Percentiles rank a stretch among this genome's conserved stretches.
These are phyloP conservation scores for Chrysina gloriosa DNA, from an alignment of 2,888 invertebrate genomes.

Conservation along the genomic window DNA sequence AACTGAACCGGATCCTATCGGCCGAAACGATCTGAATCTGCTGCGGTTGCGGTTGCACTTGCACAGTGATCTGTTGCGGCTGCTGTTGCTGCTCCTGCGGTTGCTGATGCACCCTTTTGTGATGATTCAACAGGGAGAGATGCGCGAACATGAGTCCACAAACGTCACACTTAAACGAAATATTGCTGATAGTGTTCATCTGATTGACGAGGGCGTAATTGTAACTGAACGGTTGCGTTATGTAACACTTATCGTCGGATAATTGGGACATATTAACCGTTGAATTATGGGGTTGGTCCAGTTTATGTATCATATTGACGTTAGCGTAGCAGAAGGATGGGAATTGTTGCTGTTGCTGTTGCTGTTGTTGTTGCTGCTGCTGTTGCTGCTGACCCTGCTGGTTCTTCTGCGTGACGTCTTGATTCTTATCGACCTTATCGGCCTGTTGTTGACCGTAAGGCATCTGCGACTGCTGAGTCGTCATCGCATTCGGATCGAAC, in stretches of 20 bases:
- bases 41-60: slow-evolving; percentile 63
- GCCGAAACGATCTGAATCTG: slow-evolving; percentile 73
- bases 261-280: slow-evolving; percentile 79
- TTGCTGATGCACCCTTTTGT: slow-evolving; percentile 81
- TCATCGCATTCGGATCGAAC: slow-evolving; percentile 65
- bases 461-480: slow-evolving; percentile 62
- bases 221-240: slow-evolving; percentile 80
- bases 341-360: slow-evolving; percentile 63
- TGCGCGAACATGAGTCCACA: slow-evolving; percentile 89
- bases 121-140: slow-evolving; percentile 83
- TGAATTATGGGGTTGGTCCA: slow-evolving; percentile 62
- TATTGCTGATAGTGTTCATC: slow-evolving; percentile 85
- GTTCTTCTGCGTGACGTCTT: slow-evolving; percentile 39
- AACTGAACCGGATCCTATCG: slow-evolving; percentile 64
- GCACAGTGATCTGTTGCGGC: slow-evolving; percentile 59
- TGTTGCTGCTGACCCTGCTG: slow-evolving; percentile 55
- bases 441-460: slow-evolving; percentile 56
- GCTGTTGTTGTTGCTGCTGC: slow-evolving; percentile 54
- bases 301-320: slow-evolving; percentile 77
- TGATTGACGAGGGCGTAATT: slow-evolving; percentile 87
- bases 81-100: slow-evolving; percentile 56
- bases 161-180: slow-evolving; percentile 89
- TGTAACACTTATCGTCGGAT: slow-evolving; percentile 78
- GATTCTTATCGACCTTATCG: slow-evolving; percentile 42
- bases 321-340: slow-evolving; percentile 79